These are phyloP conservation scores for Zaprionus inermis DNA, from an alignment of 1,140 invertebrate species.

Conservation along the genomic window DNA sequence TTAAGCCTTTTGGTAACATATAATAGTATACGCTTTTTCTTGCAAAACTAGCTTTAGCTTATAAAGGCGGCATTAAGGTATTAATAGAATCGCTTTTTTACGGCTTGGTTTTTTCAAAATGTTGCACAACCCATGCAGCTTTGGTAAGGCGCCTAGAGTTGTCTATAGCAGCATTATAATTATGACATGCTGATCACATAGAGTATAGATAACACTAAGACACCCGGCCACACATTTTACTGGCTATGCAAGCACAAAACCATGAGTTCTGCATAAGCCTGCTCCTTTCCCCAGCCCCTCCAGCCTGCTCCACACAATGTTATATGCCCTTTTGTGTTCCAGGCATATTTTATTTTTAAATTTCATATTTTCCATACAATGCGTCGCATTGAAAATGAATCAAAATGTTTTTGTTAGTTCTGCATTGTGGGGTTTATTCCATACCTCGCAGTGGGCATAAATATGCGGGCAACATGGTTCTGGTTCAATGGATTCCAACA, in stretches of 20 bases:
- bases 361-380: neutral
- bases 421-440: constrained; percentile 7
- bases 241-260: neutral
- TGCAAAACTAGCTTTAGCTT: too few relatives aligned
- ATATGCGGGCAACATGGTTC: constrained; percentile 48
- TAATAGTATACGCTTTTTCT: too few relatives aligned
- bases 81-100: too few relatives aligned
- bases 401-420: neutral
- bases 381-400: neutral
- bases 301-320: neutral
- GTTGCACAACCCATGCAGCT: too few relatives aligned
- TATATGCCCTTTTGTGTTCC: neutral
- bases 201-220: too few relatives aligned
- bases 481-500: constrained; percentile 28
- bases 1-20: too few relatives aligned
- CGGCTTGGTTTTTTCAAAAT: too few relatives aligned
- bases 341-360: neutral
- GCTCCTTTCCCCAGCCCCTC: neutral
- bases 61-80: too few relatives aligned
- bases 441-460: constrained; percentile 43
- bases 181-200: too few relatives aligned
- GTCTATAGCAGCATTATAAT: too few relatives aligned
- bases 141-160: too few relatives aligned
- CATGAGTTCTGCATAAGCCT: neutral
- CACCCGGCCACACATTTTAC: neutral